Evolutionary conservation across 2,113 vertebrate species (phyloP), one percentile per base, ranked within the genome.

Genomic region (Colinus virginianus): DNA sequence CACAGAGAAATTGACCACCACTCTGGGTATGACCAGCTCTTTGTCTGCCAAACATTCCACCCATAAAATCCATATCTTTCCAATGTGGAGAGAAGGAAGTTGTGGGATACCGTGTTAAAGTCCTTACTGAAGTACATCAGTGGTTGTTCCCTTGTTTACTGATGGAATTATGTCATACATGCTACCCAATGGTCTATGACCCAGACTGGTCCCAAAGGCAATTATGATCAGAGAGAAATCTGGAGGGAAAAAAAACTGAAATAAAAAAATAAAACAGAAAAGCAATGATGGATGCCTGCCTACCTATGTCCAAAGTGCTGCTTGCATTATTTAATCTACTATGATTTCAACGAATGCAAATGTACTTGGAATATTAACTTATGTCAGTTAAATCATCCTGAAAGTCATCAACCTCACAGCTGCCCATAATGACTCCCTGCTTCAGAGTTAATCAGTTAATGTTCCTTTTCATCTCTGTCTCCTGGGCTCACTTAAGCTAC

Each of bases 131-230:
- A 53, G 26, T 28, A 26, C 13, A 16, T 53, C 26, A 53, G 26
- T 53, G 51, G 14, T 30, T 53, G 14, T 17, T 53, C 26, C 26
- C 26, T 53, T 28, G 51, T 53, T 53, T 26, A 53, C 51, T 16
- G 26, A 17, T 17, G 51, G 26, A 53, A 26, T 28, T 53, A 28
- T 7, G 9, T 10, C 26, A 64, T 32, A n/a, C 2, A 12, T 0
- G 3, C 55, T 81, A 59, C 36, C 36, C 66, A 6, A 16, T 0
- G 0, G 20, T 8, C 15, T 4, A 0, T 13, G 22, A 58, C 30
- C 55, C 45, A 36, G 48, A 87, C 18, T 2, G 28, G 14, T n/a
- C 49, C 49, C 36, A 40, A 66, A 90, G 13, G 25, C 48, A 36
- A 11, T 3, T 58, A 16, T 22, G 43, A 17, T 25, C 32, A 26